A percentile compares a stretch with the other conserved stretches of the same genome.
Conservation (phyloP, 2,113 vertebrate species). For the Vulpes ferrilata region DNA sequence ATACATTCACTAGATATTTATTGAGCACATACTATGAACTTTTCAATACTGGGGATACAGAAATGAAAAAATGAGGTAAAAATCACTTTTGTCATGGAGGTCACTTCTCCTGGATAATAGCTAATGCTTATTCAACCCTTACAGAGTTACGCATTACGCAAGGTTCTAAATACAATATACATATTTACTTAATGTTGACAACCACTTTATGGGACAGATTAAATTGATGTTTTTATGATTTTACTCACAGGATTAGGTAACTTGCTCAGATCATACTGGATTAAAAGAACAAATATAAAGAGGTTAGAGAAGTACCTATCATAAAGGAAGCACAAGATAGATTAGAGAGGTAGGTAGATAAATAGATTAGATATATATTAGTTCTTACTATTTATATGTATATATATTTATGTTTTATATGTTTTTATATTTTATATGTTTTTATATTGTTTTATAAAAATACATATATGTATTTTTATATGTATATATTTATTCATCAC, state of each 20-base stretch:
- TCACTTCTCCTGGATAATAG: not conserved
- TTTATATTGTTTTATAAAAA: not conserved
- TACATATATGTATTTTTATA: not conserved
- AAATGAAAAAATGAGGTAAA: not conserved
- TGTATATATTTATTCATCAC: not conserved
- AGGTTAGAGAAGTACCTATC: not conserved
- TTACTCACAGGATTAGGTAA: not conserved
- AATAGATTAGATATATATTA: not conserved
- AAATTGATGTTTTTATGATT: not conserved
- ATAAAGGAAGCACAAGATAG: not conserved
- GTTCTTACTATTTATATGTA: not conserved
- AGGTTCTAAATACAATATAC: not conserved
- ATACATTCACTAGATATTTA: not conserved
- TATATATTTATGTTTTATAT: not conserved
- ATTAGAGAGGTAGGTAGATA: not conserved
- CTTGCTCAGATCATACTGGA: not conserved
- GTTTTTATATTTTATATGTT: not conserved
- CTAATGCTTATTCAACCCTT: not conserved
- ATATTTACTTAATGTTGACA: not conserved
- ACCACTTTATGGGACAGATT: not conserved
- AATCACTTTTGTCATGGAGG: not conserved
- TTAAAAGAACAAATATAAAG: not conserved
- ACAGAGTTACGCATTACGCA: not conserved
- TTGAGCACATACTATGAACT: not conserved
- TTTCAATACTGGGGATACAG: not conserved